phyloP scores from a whole-genome alignment of 1,140 invertebrate species.

The Theocolax elegans region DNA sequence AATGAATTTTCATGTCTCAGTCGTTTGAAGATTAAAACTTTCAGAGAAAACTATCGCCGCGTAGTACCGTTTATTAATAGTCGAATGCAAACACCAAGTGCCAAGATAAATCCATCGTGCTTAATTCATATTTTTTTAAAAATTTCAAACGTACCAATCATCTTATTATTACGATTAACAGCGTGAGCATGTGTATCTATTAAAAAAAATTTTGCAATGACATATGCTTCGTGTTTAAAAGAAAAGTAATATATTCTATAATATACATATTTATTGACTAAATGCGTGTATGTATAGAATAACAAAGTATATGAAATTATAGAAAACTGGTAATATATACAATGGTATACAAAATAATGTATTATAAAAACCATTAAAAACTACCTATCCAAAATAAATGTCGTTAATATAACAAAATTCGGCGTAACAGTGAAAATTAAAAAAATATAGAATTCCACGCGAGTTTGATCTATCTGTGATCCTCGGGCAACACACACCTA shows the following conservation, averaged over 20 bases:
- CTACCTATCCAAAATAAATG: too few species aligned
- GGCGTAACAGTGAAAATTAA: too few species aligned
- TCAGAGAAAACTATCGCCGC: slow-evolving; percentile 35
- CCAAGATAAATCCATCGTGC: slow-evolving; percentile 29
- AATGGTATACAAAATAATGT: too few species aligned
- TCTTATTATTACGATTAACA: slow-evolving; percentile 15
- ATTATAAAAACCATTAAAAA: too few species aligned
- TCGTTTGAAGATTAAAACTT: slow-evolving; percentile 22
- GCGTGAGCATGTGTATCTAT: not conserved
- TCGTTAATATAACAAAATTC: too few species aligned
- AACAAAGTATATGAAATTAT: too few species aligned
- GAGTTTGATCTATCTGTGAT: too few species aligned
- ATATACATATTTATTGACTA: too few species aligned
- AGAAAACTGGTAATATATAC: too few species aligned
- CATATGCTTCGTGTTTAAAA: slow-evolving; percentile 4
- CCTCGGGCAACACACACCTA: too few species aligned
- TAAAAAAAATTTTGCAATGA: slow-evolving; percentile 18
- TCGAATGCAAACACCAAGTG: slow-evolving; percentile 35
- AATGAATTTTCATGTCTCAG: slow-evolving; percentile 1
- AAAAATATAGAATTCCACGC: too few species aligned
- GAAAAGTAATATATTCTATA: slow-evolving; percentile 9
- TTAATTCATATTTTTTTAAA: slow-evolving; percentile 18
- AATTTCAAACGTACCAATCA: slow-evolving; percentile 15
- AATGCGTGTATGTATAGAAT: too few species aligned
- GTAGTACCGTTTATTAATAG: slow-evolving; percentile 24